Evolutionary conservation across 2,888 invertebrate genomes (phyloP).

Genomic region (Alviniconcha strummeri): DNA sequence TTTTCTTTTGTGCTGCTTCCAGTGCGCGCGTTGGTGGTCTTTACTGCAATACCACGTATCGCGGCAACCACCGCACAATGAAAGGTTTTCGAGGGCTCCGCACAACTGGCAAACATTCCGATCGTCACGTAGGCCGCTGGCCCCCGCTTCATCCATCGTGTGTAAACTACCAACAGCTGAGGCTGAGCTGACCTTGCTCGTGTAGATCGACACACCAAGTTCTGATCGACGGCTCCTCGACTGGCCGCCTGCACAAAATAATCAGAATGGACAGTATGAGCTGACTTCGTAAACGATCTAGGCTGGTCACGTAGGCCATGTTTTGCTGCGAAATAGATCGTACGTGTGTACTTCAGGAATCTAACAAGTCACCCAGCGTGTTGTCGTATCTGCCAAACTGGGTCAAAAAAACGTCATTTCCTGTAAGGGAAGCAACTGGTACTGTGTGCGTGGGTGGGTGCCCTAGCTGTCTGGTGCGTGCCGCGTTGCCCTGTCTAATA

Average conservation of each 20-base stretch:
- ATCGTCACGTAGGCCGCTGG: constrained; percentile 46
- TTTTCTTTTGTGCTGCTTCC: constrained; percentile 62
- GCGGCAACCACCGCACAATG: constrained; percentile 65
- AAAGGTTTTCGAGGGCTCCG: constrained; percentile 60
- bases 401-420: constrained; percentile 32
- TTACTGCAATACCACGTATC: constrained; percentile 66
- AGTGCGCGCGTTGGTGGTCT: constrained; percentile 66
- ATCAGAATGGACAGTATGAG: neutral
- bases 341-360: neutral
- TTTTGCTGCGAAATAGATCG: neutral
- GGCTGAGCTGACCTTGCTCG: constrained; percentile 22
- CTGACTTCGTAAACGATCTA: neutral
- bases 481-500: neutral
- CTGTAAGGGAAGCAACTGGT: neutral
- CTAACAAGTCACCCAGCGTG: neutral
- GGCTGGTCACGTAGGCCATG: constrained; percentile 3
- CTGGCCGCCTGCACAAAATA: constrained; percentile 6
- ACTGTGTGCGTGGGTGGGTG: no score
- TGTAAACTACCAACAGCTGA: neutral
- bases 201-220: neutral
- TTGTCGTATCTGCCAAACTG: neutral
- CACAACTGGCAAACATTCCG: constrained; percentile 63
- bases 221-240: neutral
- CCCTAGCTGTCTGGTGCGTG: neutral
- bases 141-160: constrained; percentile 27